Evolutionary conservation across 2,113 vertebrate genomes (phyloP), one percentile per base, ranked within the genome.

Genomic region (Ammodytes marinus): DNA sequence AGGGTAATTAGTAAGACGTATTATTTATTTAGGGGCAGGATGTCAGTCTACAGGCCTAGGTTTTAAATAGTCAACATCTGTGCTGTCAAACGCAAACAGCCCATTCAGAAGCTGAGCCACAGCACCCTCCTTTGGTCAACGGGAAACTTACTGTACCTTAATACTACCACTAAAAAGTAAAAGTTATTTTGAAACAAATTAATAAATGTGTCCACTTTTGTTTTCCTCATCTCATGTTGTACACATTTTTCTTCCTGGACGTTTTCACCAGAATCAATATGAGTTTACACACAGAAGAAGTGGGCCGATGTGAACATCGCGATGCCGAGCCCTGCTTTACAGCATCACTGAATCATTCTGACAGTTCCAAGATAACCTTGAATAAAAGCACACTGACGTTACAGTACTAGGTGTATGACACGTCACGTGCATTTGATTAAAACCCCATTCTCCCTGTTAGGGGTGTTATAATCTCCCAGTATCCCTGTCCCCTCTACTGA

Each of bases 101-200:
- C 0, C 7, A 43, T 14, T 19, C 47, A 64, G 42, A 50, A 83
- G 42, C 65, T 76, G 73, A 74, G 69, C 70, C 74, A 88, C 46
- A 81, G 79, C 54, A 66, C 85, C 91, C 88, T 86, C 89, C 15
- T 64, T 69, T 87, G 91, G 83, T 73, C 61, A 63, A 39, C 63
- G 35, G 6, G 12, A 8, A 71, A 42, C 37, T 40, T 43, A 10
- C 68, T 54, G 13, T n/a, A 1, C 37, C 19, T 59, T 0, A n/a
- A 45, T 5, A 27, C 4, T 8, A 0, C 46, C 12, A 49, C 47
- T 59, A 15, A 19, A n/a, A 47, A 15, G 6, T 4, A 35, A 68
- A 17, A 6, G 19, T 8, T 43, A 12, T 39, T 69, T 46, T 54
- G 8, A 49, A 27, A 42, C 19, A 37, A 12, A 5, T 80, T 14